Percentiles rank a stretch among this genome's conserved stretches.
Conservation (phyloP, 2,113 vertebrate species). For the Bos taurus region ARS-UCD2.0 NC_037335.1:33501501-33502000, state of each 20-base stretch:
- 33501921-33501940: not conserved
- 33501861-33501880: not conserved
- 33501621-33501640: not conserved
- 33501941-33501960: not conserved
- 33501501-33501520: not conserved
- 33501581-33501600: not conserved
- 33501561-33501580: not conserved
- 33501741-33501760: not conserved
- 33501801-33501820: not conserved
- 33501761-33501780: not conserved
- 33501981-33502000: not conserved
- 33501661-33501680: not conserved
- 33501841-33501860: not conserved
- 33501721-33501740: not conserved
- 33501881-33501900: not conserved
- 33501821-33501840: not conserved
- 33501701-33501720: not conserved
- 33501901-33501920: not conserved
- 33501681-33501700: not conserved
- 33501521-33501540: not conserved
- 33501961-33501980: not conserved
- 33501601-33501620: not conserved
- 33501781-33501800: not conserved
- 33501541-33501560: not conserved
- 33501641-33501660: not conserved